Base-by-base conservation (phyloP, 2,888 invertebrate species). In the Archips crataeganus region DNA sequence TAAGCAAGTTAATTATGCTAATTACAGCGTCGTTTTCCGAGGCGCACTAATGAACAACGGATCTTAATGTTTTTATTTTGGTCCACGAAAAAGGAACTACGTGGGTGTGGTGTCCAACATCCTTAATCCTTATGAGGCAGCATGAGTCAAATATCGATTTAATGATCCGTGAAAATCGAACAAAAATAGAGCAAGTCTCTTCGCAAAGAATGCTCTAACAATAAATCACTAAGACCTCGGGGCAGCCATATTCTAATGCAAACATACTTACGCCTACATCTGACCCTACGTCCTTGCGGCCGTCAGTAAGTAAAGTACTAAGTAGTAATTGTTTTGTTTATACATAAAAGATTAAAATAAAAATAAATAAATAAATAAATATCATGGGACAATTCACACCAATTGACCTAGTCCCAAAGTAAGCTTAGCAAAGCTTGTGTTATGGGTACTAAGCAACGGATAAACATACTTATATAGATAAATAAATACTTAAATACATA, bases 181-280 rank as follows among this genome's bases (percentile, higher is more conserved):
- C 51, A 2, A 71, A 71, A 71, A 71, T 71, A 66, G 71, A 66
- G 65, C 65, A 71, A 64, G 59, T 9, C 64, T 57, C 32, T 68
- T 68, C 15, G 62, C 59, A 78, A 81, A 79, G 78, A 81, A 81
- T 79, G 75, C 76, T 79, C 76, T 64, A 73, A 71, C 67, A 81
- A 84, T 80, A 82, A 79, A 73, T 45, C 80, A 57, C 81, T 77
- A 80, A 75, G 80, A 87, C 89, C 90, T 90, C 88, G 88, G 78
- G 81, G 81, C 83, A 75, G 76, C 87, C 88, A 79, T 85, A 84
- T 84, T 81, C 77, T 81, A 79, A 79, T 77, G 79, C 79, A 79
- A 82, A 80, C 81, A 84, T 82, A 80, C 81, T 84, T 82, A 76
- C 84, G 79, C 91, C 91, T 84, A 91, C 90, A 76, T 75, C 6